These are phyloP conservation scores for Xanthorhoe spadicearia DNA, from an alignment of 2,888 invertebrate species.

Conservation along the genomic window DNA sequence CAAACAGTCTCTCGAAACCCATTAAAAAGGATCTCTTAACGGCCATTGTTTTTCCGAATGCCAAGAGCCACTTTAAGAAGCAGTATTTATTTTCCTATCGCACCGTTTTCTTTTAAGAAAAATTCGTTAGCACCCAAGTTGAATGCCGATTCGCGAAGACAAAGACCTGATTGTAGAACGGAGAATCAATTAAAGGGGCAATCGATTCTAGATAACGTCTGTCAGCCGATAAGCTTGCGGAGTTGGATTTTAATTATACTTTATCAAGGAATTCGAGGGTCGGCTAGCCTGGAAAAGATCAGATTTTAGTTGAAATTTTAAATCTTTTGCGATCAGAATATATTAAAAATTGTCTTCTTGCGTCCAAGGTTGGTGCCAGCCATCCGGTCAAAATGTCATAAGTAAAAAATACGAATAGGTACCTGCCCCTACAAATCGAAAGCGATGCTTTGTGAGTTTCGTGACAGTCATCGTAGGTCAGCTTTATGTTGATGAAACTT, in stretches of 20 bases:
- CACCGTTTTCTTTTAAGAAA: slow-evolving; percentile 65
- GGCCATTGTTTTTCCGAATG: slow-evolving; percentile 55
- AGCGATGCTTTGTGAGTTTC: too few relatives aligned
- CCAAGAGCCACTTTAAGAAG: slow-evolving; percentile 60
- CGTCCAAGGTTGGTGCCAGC: too few relatives aligned
- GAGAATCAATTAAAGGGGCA: slow-evolving; percentile 82
- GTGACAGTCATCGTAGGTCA: too few relatives aligned
- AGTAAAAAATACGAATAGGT: too few relatives aligned
- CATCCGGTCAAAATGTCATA: too few relatives aligned
- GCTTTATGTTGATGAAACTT: too few relatives aligned
- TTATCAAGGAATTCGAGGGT: slow-evolving; percentile 25
- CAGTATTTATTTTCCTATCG: slow-evolving; percentile 65
- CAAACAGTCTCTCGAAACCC: slow-evolving; percentile 40
- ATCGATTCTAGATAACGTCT: slow-evolving; percentile 78
- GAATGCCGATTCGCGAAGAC: slow-evolving; percentile 80
- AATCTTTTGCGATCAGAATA: too few relatives aligned
- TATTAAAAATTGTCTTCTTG: too few relatives aligned
- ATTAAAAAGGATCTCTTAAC: slow-evolving; percentile 52
- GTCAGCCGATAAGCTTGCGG: slow-evolving; percentile 65
- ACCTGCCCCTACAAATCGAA: too few relatives aligned
- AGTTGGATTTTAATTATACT: slow-evolving; percentile 61
- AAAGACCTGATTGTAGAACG: slow-evolving; percentile 72
- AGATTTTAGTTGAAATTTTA: too few relatives aligned
- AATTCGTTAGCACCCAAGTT: slow-evolving; percentile 67
- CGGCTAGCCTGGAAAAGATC: slow-evolving; percentile 1